Evolutionary conservation across 2,888 invertebrate genomes (phyloP).

Genomic region (Alloscopus bannaensis): DNA sequence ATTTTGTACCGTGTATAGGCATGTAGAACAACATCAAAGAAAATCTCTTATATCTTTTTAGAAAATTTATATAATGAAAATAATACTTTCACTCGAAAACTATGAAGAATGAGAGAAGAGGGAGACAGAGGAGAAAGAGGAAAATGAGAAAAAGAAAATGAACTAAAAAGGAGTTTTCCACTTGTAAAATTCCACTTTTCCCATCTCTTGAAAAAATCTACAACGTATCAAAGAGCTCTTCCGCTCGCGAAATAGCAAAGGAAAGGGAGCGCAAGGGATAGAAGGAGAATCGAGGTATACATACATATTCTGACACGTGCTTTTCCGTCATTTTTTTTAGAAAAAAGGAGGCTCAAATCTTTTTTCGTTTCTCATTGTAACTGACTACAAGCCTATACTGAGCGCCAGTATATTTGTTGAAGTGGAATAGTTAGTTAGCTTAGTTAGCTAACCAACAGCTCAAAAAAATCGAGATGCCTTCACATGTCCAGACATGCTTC

Average conservation of each 20-base stretch:
- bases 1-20: constrained; percentile 32
- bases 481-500: not conserved
- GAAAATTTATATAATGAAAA: constrained; percentile 53
- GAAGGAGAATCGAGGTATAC: constrained; percentile 7
- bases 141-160: constrained; percentile 40
- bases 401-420: too few species aligned
- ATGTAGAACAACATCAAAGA: constrained; percentile 36
- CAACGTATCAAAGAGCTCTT: constrained; percentile 14
- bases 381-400: too few species aligned
- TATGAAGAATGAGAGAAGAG: constrained; percentile 15
- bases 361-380: too few species aligned
- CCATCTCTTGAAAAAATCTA: constrained; percentile 49
- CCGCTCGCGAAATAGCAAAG: too few species aligned
- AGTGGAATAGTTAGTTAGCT: constrained; percentile 55
- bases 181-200: constrained; percentile 50
- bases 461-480: not conserved
- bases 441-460: constrained; percentile 40
- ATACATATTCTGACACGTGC: constrained; percentile 52
- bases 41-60: constrained; percentile 26
- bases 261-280: constrained; percentile 17
- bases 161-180: constrained; percentile 42
- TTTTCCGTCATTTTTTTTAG: not conserved
- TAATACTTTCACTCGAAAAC: constrained; percentile 26
- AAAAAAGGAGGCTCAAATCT: too few species aligned
- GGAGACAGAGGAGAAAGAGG: constrained; percentile 6